Evolutionary conservation across 92 coral and sea anemone genomes (phyloP), one percentile per base, ranked within the genome.

Genomic region (Porites cylindrica): DNA sequence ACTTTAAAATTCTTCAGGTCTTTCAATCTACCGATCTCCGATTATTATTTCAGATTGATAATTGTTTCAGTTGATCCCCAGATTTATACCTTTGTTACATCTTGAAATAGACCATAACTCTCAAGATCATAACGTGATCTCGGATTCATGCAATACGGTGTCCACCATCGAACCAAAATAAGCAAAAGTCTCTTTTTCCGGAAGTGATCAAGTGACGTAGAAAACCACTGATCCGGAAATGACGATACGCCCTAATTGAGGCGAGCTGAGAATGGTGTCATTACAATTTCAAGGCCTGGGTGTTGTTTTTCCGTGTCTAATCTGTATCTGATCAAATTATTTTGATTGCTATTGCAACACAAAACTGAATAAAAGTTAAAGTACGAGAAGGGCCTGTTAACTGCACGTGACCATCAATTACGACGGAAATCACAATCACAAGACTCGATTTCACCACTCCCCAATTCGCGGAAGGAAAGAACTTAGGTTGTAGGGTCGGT

Each of bases 121-220:
- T 10, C 78, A 51, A 51, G 78, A 52, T 21, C 21, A 18, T 19
- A 74, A 74, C 78, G 78, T 75, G 78, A 75, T 38, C 63, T n/a
- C 4, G 32, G 60, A n/a, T 73, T 51, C 18, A 51, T 11, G 52
- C 8, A 50, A 21, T 73, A 73, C 78, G 23, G 56, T n/a, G 63
- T 73, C 78, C 10, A 10, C 18, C 24, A 21, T 67, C 58, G 13
- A 13, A 60, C 70, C 78, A 26, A 70, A 82, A 65, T 63, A 64
- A 78, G 60, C 82, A 62, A 63, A 56, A 56, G 24, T 67, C 23
- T 21, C 32, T 8, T 20, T 8, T 66, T 20, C 75, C 84, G 84
- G 63, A 80, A 80, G 65, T 52, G 47, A 80, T 9, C 6, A 21
- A 16, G 11, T 16, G 32, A 20, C 11, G 29, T 8, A 29, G n/a